phyloP scores from a whole-genome alignment of 2,113 vertebrate genomes.

The Phainopepla nitens region DNA sequence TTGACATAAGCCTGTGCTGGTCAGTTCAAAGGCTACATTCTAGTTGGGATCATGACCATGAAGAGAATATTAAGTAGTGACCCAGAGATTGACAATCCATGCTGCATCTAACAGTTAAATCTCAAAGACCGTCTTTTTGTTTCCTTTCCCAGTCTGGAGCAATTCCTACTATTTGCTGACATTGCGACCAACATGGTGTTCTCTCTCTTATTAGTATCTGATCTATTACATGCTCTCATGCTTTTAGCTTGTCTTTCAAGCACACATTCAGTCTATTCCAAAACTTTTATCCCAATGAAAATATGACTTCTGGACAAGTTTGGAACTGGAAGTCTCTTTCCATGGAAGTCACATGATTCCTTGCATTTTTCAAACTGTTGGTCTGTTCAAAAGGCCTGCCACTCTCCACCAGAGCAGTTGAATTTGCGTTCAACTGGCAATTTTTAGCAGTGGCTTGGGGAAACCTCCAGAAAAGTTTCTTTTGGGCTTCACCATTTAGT shows the following conservation, averaged over 20 bases:
- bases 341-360: not conserved
- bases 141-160: not conserved
- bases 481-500: not conserved
- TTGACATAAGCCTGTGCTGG: not conserved
- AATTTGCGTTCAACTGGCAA: not conserved
- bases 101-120: not conserved
- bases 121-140: not conserved
- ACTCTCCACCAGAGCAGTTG: not conserved
- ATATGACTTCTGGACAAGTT: not conserved
- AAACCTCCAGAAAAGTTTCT: not conserved
- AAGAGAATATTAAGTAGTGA: not conserved
- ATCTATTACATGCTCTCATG: rapidly evolving
- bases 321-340: not conserved
- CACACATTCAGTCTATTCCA: rapidly evolving
- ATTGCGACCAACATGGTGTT: not conserved
- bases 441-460: not conserved
- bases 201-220: not conserved
- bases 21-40: not conserved
- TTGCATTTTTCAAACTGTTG: not conserved
- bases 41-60: not conserved
- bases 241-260: not conserved
- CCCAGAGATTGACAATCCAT: not conserved
- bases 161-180: not conserved
- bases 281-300: not conserved
- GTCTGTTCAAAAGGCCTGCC: not conserved